phyloP scores from a whole-genome alignment of 1,140 invertebrate species.

The Rhopalosiphum padi region DNA sequence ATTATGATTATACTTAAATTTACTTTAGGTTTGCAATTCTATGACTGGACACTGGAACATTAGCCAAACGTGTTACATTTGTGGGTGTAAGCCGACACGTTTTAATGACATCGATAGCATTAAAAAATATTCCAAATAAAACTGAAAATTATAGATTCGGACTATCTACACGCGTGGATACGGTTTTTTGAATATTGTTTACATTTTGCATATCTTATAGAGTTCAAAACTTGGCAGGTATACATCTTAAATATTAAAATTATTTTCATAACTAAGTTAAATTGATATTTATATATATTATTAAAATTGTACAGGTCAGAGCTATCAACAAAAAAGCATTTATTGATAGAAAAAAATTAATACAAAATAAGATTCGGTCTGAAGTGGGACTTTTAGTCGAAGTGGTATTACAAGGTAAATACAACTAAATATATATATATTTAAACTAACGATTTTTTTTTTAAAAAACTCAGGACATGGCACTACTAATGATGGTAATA shows the following conservation, averaged over 20 bases:
- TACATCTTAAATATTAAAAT: background rate
- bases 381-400: background rate
- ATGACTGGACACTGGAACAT: conserved; percentile 13
- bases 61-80: background rate
- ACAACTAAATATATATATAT: background rate
- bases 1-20: background rate
- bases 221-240: conserved; percentile 23
- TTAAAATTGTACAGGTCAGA: background rate
- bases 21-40: background rate
- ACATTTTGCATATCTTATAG: too few species aligned
- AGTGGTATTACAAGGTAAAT: background rate
- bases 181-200: background rate
- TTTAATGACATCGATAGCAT: background rate
- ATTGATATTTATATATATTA: background rate
- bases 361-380: background rate
- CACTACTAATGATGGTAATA: background rate
- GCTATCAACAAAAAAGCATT: background rate
- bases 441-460: background rate
- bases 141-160: too few species aligned
- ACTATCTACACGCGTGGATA: background rate
- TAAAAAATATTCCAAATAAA: background rate
- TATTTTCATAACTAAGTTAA: background rate
- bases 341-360: background rate
- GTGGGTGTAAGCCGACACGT: background rate
- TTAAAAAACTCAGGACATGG: background rate